phyloP scores from a whole-genome alignment of 2,888 invertebrate species.

The Argyresthia albistria region DNA sequence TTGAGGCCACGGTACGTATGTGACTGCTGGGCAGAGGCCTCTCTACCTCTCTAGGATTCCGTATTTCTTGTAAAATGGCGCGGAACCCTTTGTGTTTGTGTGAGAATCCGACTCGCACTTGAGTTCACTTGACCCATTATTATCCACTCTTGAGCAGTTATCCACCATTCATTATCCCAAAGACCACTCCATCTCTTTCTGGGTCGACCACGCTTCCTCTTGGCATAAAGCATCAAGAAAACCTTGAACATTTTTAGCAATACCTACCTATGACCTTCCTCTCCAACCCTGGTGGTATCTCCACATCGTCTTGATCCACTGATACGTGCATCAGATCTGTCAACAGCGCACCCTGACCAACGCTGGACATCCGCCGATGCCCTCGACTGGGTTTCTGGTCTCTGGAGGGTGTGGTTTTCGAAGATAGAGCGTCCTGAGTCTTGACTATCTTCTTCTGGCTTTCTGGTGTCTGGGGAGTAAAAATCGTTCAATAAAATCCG shows the following conservation, averaged over 20 bases:
- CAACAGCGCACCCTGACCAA: conserved; percentile 40
- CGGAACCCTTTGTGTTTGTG: no score
- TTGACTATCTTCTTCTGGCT: conserved; percentile 39
- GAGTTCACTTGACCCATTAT: no score
- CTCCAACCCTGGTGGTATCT: conserved; percentile 36
- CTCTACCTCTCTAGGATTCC: no score
- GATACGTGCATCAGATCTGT: conserved; percentile 50
- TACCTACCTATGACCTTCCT: conserved; percentile 45
- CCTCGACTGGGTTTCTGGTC: conserved; percentile 31
- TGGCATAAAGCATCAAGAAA: not conserved
- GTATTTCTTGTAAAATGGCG: no score
- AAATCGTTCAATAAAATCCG: not conserved
- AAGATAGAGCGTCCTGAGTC: conserved; percentile 27
- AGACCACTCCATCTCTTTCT: no score
- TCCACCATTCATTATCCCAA: no score
- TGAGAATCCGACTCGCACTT: no score
- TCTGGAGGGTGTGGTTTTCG: conserved; percentile 40
- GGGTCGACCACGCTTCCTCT: no score
- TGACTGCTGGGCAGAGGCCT: no score
- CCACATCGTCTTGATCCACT: conserved; percentile 37
- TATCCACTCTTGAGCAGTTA: no score
- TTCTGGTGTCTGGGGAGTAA: conserved; percentile 43
- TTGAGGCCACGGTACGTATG: no score
- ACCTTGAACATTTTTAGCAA: not conserved
- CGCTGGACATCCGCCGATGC: conserved; percentile 51